phyloP scores from a whole-genome alignment of 2,113 vertebrate genomes.

The Chroicocephalus ridibundus region DNA sequence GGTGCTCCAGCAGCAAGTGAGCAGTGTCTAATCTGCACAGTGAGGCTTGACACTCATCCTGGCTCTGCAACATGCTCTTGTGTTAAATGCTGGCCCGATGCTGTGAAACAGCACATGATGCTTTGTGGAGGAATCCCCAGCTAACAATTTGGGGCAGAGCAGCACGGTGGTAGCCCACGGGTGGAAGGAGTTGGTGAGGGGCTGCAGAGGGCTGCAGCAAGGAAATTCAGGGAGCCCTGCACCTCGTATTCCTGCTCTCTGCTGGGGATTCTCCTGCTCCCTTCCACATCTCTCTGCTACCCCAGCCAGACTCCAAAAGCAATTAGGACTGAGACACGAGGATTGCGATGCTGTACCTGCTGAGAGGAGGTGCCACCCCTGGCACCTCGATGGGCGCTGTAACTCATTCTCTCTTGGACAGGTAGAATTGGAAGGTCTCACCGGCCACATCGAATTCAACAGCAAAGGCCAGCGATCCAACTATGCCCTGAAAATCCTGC shows the following conservation, averaged over 20 bases:
- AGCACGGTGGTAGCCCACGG: background rate
- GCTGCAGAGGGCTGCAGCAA: background rate
- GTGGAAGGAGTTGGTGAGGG: background rate
- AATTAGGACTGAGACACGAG: fast-evolving
- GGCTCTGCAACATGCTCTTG: background rate
- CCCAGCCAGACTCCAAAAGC: background rate
- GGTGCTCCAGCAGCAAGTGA: background rate
- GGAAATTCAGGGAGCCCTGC: background rate
- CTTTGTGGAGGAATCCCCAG: background rate
- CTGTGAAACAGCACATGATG: background rate
- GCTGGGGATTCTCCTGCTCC: background rate
- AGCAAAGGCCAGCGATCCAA: constrained; percentile 98
- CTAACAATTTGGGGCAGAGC: background rate
- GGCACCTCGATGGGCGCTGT: constrained; percentile 65
- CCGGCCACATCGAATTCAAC: constrained; percentile 99
- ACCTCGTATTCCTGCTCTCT: background rate
- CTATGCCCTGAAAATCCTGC: constrained; percentile 94
- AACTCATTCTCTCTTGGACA: constrained; percentile 88
- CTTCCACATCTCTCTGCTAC: background rate
- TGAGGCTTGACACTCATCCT: background rate
- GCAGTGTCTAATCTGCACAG: background rate
- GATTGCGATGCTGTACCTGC: background rate
- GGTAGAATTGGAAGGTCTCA: constrained; percentile 99
- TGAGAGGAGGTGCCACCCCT: background rate
- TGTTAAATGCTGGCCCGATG: background rate